A percentile compares a stretch with the other conserved stretches of the same genome.
These are phyloP conservation scores for Clarias pachynema DNA, from an alignment of 2,797 vertebrate species.

Conservation along the genomic window DNA sequence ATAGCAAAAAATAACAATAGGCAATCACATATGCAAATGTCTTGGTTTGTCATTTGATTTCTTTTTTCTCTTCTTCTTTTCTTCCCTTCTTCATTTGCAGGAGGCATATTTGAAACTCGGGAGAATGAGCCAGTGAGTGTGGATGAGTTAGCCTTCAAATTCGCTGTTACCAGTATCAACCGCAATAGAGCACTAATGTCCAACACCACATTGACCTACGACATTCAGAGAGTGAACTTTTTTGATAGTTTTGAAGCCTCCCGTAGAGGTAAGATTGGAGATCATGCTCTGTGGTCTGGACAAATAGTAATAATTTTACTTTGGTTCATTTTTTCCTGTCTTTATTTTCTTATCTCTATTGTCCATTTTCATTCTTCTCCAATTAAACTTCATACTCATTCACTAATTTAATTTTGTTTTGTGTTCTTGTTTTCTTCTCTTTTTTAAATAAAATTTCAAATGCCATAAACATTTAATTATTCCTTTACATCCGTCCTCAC, in stretches of 20 bases:
- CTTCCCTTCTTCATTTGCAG: conserved; percentile 68
- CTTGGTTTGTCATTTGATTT: neutral
- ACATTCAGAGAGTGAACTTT: conserved; percentile 96
- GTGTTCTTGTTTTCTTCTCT: neutral
- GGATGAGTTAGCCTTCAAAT: conserved; percentile 98
- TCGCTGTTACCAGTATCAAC: conserved; percentile 96
- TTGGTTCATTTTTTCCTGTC: neutral
- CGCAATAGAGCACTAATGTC: conserved; percentile 96
- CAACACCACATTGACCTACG: conserved; percentile 94
- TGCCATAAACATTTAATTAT: neutral
- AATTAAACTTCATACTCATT: neutral
- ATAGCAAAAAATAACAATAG: neutral
- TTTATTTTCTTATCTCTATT: neutral
- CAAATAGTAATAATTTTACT: neutral
- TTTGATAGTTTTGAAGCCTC: conserved; percentile 98
- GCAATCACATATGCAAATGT: neutral
- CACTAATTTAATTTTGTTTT: neutral
- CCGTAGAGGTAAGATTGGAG: conserved; percentile 83
- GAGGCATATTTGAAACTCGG: conserved; percentile 95
- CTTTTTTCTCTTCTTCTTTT: neutral
- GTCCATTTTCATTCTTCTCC: neutral
- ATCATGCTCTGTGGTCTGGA: neutral
- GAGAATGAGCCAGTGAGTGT: conserved; percentile 93
- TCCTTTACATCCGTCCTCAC: neutral
- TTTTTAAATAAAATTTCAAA: neutral